Base-by-base conservation (phyloP, 2,888 invertebrate species). In the Malacosoma neustria region DNA sequence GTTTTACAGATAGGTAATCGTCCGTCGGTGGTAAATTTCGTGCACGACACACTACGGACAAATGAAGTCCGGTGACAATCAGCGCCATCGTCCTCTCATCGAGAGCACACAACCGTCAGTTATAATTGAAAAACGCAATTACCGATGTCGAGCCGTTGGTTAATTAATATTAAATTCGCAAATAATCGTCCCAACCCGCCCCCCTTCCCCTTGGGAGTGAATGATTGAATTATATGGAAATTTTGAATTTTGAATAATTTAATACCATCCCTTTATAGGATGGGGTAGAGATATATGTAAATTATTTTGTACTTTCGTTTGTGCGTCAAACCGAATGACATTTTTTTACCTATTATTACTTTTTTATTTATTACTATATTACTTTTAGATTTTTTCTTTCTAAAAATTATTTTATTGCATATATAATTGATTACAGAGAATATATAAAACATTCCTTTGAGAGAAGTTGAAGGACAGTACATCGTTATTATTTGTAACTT, bases 161-260 rank as follows among this genome's bases (percentile, higher is more conserved):
- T 86, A 86, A 87, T 87, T 85, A 87, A 84, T 85, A 85, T 84
- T 84, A 85, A 86, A 87, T 87, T 86, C 76, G 80, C 80, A 79
- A 86, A 87, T 87, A 85, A 85, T 85, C 79, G 66, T 59, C 59
- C 54, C 48, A 38, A 30, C 52, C 46, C 44, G 40, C 54, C 62
- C 61, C 58, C 56, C 42, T 58, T 61, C 63, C 76, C 63, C 70
- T 51, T 48, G 72, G 74, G 72, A 66, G 61, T 51, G 59, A 64
- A 63, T 77, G 76, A 84, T 85, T 84, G 84, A 84, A 85, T 85
- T 82, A 82, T 80, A 75, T 77, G 74, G 74, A 75, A 79, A 81
- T 81, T 82, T 80, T 72, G 80, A 80, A 79, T 81, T 82, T 80
- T 79, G 82, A 82, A 84, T 84, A 73, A 84, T 79, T 82, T 72